phyloP scores from a whole-genome alignment of 2,113 vertebrate genomes.

The Laterallus jamaicensis region DNA sequence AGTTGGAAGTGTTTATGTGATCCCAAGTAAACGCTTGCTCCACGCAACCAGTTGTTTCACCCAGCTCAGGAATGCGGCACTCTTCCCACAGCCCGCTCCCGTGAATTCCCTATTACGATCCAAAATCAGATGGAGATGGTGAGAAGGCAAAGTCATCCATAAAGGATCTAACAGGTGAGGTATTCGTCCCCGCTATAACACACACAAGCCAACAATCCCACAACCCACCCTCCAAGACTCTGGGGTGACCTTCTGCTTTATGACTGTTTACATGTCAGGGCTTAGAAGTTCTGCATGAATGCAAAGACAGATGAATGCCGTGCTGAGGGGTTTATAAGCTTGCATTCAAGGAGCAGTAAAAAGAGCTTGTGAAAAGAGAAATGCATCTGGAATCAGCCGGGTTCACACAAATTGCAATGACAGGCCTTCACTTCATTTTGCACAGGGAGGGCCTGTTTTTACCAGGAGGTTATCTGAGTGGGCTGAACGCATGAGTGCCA shows the following conservation, averaged over 20 bases:
- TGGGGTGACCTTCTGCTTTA: neutral
- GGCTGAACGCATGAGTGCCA: neutral
- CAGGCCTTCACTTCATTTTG: neutral
- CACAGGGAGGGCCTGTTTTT: neutral
- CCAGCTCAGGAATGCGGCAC: neutral
- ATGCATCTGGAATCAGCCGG: neutral
- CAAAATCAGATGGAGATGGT: constrained; percentile 6
- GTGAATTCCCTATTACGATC: neutral
- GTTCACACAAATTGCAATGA: neutral
- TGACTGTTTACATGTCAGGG: neutral
- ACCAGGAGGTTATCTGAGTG: neutral
- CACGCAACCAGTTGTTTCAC: constrained; percentile 31
- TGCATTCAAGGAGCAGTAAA: neutral
- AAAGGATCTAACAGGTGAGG: neutral
- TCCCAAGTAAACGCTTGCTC: neutral
- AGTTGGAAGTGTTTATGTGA: constrained; percentile 7
- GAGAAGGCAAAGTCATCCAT: neutral
- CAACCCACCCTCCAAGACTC: neutral
- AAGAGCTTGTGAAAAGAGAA: neutral
- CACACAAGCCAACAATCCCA: neutral
- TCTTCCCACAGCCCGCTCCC: neutral
- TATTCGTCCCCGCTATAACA: neutral
- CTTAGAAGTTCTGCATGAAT: neutral
- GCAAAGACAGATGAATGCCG: neutral
- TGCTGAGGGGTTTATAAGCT: neutral